A percentile compares a stretch with the other conserved stretches of the same genome.
Conservation (phyloP, 2,888 invertebrate genomes). For the Archips crataeganus region DNA sequence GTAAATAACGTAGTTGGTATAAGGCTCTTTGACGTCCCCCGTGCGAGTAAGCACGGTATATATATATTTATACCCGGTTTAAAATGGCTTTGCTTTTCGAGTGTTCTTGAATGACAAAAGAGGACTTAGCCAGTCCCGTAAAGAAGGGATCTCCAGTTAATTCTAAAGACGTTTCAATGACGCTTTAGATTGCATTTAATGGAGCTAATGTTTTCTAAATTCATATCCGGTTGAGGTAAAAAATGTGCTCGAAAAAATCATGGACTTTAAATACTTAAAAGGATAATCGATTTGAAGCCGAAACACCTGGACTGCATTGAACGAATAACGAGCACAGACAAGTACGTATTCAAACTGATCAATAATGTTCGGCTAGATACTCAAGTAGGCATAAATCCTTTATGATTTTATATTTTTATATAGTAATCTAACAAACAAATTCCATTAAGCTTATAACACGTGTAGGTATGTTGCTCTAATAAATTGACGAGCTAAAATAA, state of each 20-base stretch:
- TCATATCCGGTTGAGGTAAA: constrained; percentile 73
- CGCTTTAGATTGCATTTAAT: constrained; percentile 63
- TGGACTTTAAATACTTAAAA: constrained; percentile 54
- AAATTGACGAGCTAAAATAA: too few relatives aligned
- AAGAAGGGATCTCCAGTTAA: constrained; percentile 67
- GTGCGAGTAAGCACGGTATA: constrained; percentile 63
- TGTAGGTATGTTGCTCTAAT: too few relatives aligned
- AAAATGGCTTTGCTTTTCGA: constrained; percentile 71
- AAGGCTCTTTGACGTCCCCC: constrained; percentile 59
- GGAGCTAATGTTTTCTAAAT: constrained; percentile 69
- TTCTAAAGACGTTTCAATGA: constrained; percentile 73
- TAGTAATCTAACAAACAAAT: not conserved
- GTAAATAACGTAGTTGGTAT: constrained; percentile 74
- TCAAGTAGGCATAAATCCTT: not conserved
- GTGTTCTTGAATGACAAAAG: constrained; percentile 79
- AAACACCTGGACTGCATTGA: constrained; percentile 57
- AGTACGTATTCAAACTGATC: constrained; percentile 23
- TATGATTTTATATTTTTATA: not conserved
- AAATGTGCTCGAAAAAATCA: constrained; percentile 54
- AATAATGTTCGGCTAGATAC: constrained; percentile 9
- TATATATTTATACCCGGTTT: constrained; percentile 78
- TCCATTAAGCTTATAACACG: not conserved
- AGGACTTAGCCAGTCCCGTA: constrained; percentile 63
- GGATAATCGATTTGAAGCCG: constrained; percentile 43
- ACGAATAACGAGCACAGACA: constrained; percentile 34